Base-by-base conservation (phyloP, 2,888 invertebrate genomes). In the Drosophila melanosoma region DNA sequence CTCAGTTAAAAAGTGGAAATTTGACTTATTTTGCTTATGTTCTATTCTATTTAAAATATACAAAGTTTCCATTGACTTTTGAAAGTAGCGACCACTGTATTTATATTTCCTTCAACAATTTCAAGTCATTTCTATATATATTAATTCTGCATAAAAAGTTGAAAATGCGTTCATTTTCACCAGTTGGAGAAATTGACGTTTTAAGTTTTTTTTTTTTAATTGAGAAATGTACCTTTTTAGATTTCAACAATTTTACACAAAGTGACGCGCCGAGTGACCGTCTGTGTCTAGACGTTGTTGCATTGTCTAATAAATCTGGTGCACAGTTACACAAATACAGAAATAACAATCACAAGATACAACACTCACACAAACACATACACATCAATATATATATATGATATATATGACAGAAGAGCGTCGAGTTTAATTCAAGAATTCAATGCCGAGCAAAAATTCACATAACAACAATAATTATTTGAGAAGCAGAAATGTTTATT, bases 401-500 rank as follows among this genome's bases (percentile, higher is more conserved):
- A 56, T 23, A 54, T 54, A 54, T 26, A 49, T 54, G 36, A 38
- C n/a, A 36, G 48, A 53, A 26, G 6, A 3, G 35, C 52, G 10
- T 62, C 29, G 23, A 36, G 53, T 52, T 23, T 8, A 12, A 42
- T 42, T 57, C 12, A 11, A 12, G 59, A 56, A 42, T 42, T 42
- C 1, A 51, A n/a, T 32, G 33, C 51, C 68, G 52, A 68, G 69
- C 69, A 60, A 69, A 69, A 69, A 67, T 51, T 42, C n/a, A 11
- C 17, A 53, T 33, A 23, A 33, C 35, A 42, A n/a, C 23, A 23
- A 45, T 7, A 63, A n/a, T 23, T 38, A 33, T 33, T 20, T 51
- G 17, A 42, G 29, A 32, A 23, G 20, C 12, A 61, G 35, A 45
- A 48, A 11, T 12, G 33, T 40, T 29, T 10, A 29, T 26, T 36